phyloP scores from a whole-genome alignment of 2,888 invertebrate species.

The Brachyopa scutellaris region DNA sequence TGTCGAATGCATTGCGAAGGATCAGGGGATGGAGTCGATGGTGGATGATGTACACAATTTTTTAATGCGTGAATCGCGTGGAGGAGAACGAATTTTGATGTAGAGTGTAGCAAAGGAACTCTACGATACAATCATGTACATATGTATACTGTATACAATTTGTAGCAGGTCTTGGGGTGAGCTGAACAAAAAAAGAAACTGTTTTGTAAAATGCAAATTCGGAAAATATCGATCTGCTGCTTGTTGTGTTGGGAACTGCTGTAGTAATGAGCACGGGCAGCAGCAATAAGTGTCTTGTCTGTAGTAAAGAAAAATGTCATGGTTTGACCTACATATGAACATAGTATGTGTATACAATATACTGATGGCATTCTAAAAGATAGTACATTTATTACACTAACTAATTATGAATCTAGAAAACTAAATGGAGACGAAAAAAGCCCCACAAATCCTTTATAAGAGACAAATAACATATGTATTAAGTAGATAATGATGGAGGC shows the following conservation, averaged over 20 bases:
- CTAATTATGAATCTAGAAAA: too few relatives aligned
- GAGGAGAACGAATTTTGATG: slow-evolving; percentile 20
- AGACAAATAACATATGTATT: too few relatives aligned
- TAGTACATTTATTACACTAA: too few relatives aligned
- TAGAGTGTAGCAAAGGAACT: slow-evolving; percentile 13
- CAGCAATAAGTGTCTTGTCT: slow-evolving; percentile 42
- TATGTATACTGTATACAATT: too few relatives aligned
- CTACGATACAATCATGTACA: slow-evolving; percentile 45
- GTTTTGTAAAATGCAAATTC: slow-evolving; percentile 59
- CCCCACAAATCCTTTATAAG: too few relatives aligned
- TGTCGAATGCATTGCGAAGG: slow-evolving; percentile 14
- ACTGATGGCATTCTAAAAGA: too few relatives aligned
- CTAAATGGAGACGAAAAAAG: too few relatives aligned
- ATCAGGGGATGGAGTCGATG: slow-evolving; percentile 33
- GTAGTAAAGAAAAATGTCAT: slow-evolving; percentile 47
- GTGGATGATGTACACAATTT: slow-evolving; percentile 44
- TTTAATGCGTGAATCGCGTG: slow-evolving; percentile 71
- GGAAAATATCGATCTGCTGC: slow-evolving; percentile 51
- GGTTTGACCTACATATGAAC: slow-evolving; percentile 38
- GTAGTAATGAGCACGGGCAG: slow-evolving; percentile 32
- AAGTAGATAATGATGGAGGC: too few relatives aligned
- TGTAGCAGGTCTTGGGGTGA: slow-evolving; percentile 27
- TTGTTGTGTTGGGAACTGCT: slow-evolving; percentile 28
- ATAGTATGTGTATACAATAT: too few relatives aligned
- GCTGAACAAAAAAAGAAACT: slow-evolving; percentile 28